Evolutionary conservation across 2,888 invertebrate genomes (phyloP).

Genomic region (Sphaerophoria rueppellii): DNA sequence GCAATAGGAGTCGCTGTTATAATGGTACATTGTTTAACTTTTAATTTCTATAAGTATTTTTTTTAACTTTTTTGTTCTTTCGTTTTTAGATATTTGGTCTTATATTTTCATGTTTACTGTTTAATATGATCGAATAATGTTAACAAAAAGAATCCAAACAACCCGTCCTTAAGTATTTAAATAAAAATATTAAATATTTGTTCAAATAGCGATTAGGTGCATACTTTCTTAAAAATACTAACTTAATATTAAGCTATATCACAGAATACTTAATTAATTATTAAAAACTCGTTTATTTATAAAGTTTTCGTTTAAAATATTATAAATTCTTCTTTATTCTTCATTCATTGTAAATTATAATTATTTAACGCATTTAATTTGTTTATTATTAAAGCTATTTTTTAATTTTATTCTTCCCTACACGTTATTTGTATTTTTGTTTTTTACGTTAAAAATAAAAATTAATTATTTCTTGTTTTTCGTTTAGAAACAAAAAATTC

Average conservation of each 20-base stretch:
- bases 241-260: not conserved
- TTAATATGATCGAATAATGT: constrained; percentile 90
- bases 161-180: constrained; percentile 24
- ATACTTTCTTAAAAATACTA: not conserved
- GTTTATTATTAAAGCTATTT: too few relatives aligned
- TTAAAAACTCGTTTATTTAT: too few relatives aligned
- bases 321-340: not conserved
- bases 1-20: constrained; percentile 92
- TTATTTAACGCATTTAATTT: constrained; percentile 17
- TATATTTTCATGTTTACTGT: constrained; percentile 92
- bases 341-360: constrained; percentile 22
- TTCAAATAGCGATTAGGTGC: constrained; percentile 23
- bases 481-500: too few relatives aligned
- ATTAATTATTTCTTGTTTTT: too few relatives aligned
- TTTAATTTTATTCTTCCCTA: not conserved
- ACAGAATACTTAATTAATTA: not conserved
- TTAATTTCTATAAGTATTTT: not conserved
- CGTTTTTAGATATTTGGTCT: constrained; percentile 90
- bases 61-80: constrained; percentile 72
- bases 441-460: not conserved
- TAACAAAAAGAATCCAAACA: constrained; percentile 24
- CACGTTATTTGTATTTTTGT: not conserved
- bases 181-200: not conserved
- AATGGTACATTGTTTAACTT: constrained; percentile 85
- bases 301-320: not conserved